Evolutionary conservation across 2,888 invertebrate genomes (phyloP).

Genomic region (Uropetala carovei): DNA sequence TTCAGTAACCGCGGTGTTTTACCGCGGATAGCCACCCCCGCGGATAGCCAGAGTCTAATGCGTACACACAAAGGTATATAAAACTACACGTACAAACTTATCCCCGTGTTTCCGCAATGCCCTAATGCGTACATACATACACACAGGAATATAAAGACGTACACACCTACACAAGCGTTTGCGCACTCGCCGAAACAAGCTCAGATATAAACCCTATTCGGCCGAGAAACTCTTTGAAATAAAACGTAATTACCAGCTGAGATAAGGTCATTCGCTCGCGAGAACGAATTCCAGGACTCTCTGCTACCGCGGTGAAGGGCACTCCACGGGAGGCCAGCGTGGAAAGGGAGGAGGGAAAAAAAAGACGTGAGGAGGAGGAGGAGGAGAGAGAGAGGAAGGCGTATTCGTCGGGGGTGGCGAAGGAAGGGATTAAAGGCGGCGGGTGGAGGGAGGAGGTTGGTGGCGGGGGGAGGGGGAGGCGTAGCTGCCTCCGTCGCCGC

Average conservation of each 20-base stretch:
- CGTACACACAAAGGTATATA: too few relatives aligned
- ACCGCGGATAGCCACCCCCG: too few relatives aligned
- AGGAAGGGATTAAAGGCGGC: not conserved
- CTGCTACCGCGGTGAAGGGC: conserved; percentile 16
- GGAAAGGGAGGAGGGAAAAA: not conserved
- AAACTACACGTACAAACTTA: too few relatives aligned
- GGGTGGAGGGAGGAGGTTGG: not conserved
- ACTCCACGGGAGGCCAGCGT: not conserved
- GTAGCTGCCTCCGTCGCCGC: not conserved
- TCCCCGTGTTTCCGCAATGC: too few relatives aligned
- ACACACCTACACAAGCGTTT: too few relatives aligned
- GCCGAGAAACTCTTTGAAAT: not conserved
- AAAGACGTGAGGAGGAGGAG: not conserved
- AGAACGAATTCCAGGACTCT: not conserved
- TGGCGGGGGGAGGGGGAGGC: not conserved
- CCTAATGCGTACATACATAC: too few relatives aligned
- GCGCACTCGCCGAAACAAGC: too few relatives aligned
- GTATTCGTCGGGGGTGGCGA: not conserved
- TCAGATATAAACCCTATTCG: too few relatives aligned
- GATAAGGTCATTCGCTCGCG: conserved; percentile 7
- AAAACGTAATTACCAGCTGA: not conserved
- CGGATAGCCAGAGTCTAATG: too few relatives aligned
- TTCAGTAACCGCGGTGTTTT: too few relatives aligned
- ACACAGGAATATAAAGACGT: too few relatives aligned
- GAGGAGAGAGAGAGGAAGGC: not conserved